These are phyloP conservation scores for Metallyticus violacea DNA, from an alignment of 2,888 invertebrate species.

Conservation along the genomic window DNA sequence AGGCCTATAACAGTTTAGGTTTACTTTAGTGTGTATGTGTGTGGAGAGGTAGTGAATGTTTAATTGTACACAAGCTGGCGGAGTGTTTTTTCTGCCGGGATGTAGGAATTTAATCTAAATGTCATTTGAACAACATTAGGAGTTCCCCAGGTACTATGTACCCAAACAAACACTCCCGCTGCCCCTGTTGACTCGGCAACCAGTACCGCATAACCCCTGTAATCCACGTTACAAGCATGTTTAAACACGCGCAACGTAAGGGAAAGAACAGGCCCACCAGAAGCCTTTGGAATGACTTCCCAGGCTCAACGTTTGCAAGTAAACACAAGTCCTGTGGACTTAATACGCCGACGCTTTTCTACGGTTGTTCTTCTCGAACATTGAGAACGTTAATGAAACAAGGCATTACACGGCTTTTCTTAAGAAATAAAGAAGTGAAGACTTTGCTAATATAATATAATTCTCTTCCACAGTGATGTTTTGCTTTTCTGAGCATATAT, in stretches of 20 bases:
- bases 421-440: no score
- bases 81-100: constrained; percentile 36
- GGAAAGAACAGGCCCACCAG: not conserved
- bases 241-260: not conserved
- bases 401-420: no score
- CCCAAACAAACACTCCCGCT: not conserved
- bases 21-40: not conserved
- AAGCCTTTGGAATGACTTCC: not conserved
- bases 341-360: not conserved
- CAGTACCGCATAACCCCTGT: not conserved
- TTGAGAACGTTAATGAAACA: no score
- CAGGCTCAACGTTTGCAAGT: not conserved
- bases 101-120: constrained; percentile 45
- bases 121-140: constrained; percentile 43
- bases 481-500: no score
- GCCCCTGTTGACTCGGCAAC: constrained; percentile 3
- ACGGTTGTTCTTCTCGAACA: no score
- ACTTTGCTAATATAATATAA: no score
- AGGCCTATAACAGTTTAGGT: not conserved
- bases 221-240: not conserved
- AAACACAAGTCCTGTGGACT: not conserved
- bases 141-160: not conserved
- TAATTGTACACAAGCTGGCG: constrained; percentile 35
- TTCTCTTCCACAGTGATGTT: no score
- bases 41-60: constrained; percentile 24